phyloP scores from a whole-genome alignment of 2,797 vertebrate species.

The Hypotaenidia philippensis region DNA sequence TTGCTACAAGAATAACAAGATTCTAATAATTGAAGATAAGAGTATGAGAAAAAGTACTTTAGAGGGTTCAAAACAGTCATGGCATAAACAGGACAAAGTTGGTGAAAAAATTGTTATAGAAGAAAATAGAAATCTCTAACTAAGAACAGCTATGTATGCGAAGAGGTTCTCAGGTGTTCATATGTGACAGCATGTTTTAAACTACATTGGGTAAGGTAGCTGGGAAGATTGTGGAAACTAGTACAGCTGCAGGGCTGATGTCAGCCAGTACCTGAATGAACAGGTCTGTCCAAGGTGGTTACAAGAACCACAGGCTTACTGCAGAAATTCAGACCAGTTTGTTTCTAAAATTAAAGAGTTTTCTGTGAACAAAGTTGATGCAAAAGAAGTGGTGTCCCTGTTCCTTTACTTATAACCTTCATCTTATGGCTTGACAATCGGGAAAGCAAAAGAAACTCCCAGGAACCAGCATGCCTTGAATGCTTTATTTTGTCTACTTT shows the following conservation, averaged over 20 bases:
- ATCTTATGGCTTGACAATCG: background rate
- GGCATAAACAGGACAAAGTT: background rate
- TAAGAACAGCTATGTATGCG: background rate
- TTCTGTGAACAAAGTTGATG: background rate
- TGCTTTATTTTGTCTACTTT: conserved; percentile 49
- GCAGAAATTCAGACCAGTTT: background rate
- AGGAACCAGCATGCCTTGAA: conserved; percentile 17
- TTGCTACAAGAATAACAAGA: background rate
- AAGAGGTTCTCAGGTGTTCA: background rate
- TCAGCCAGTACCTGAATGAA: background rate
- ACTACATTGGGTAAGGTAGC: background rate
- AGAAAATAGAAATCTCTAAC: background rate
- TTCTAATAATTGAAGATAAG: background rate
- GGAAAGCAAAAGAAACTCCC: background rate
- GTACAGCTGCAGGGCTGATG: background rate
- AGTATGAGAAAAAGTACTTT: background rate
- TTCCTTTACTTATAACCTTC: background rate
- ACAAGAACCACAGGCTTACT: background rate
- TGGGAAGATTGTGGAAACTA: background rate
- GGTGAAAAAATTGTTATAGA: background rate
- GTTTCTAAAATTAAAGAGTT: background rate
- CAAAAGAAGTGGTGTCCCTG: background rate
- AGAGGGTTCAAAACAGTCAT: background rate
- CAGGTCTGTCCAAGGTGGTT: background rate
- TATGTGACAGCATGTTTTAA: background rate